Percentiles rank a stretch among this genome's conserved stretches.
Evolutionary conservation across 2,888 invertebrate genomes (phyloP).

Genomic region (Phyllotreta striolata): DNA sequence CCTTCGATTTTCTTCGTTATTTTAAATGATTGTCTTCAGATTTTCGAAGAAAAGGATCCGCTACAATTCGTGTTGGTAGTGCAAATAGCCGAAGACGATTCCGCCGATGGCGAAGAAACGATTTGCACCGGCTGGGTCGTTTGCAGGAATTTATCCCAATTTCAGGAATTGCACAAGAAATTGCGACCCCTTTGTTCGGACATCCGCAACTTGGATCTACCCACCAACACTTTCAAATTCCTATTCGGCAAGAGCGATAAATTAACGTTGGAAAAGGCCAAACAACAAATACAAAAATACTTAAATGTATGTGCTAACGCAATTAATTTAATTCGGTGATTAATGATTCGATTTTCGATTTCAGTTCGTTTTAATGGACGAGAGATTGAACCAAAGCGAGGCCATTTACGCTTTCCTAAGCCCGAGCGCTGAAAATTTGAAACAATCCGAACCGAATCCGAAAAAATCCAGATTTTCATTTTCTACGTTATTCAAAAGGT

Average conservation of each 20-base stretch:
- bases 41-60: constrained; percentile 65
- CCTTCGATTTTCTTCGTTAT: neutral
- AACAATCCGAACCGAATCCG: constrained; percentile 77
- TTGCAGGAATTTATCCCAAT: constrained; percentile 68
- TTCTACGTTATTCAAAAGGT: constrained; percentile 86
- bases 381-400: constrained; percentile 86
- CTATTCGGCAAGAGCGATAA: constrained; percentile 84
- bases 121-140: constrained; percentile 76
- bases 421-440: constrained; percentile 88
- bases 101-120: constrained; percentile 63
- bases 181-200: constrained; percentile 82
- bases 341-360: constrained; percentile 47
- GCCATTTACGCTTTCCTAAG: constrained; percentile 91
- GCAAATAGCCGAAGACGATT: constrained; percentile 74
- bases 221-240: constrained; percentile 82
- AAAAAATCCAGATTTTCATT: constrained; percentile 89
- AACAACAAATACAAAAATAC: constrained; percentile 84
- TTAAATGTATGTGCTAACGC: constrained; percentile 73
- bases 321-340: constrained; percentile 10
- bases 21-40: constrained; percentile 40
- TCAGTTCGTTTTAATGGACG: constrained; percentile 87
- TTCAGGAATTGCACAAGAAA: constrained; percentile 84
- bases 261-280: constrained; percentile 82
- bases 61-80: constrained; percentile 81
- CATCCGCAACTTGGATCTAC: constrained; percentile 82